Evolutionary conservation across 2,888 invertebrate species (phyloP), one percentile per base, ranked within the genome.

Genomic region (Drosophila mercatorum): DNA sequence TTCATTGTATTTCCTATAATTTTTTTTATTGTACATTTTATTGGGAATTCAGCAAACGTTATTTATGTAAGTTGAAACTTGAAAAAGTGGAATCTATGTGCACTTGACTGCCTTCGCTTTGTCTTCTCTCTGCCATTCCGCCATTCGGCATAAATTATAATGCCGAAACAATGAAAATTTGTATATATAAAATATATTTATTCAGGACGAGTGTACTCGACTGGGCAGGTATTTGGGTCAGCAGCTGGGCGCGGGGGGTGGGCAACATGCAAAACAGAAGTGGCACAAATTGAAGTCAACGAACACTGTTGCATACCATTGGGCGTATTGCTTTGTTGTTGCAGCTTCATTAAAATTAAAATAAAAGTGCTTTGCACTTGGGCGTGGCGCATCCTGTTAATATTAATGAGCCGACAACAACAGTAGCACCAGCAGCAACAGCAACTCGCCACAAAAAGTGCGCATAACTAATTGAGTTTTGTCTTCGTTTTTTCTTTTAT

Each of bases 141-240:
- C 12, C 28, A 41, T 38, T 58, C 36, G 51, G 72, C 86, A 82
- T 85, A 85, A 82, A 86, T 82, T 78, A 72, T 74, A 70, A 59
- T 64, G 53, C 46, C 56, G 51, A 75, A 83, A 80, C 80, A 81
- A 73, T 72, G 68, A 55, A 36, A 55, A 51, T 26, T 8, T 31
- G 2, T 55, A 17, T 55, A 17, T 41, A 31, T 17, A 22, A 1
- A 22, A 0, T 28, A 70, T 38, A 82, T 73, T 52, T 63, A 72
- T 69, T 61, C 63, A 47, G 49, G 55, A 60, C 61, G 67, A 26
- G 53, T 36, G 51, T 51, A 12, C 12, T 51, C 41, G 55, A 36
- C 53, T 53, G 53, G 40, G 60, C 72, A 66, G 72, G 76, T 81
- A 89, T 87, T 78, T 84, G 81, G 84, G 84, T 89, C 84, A 89